Evolutionary conservation across 1,140 invertebrate species (phyloP).

Genomic region (Hermetia illucens): DNA sequence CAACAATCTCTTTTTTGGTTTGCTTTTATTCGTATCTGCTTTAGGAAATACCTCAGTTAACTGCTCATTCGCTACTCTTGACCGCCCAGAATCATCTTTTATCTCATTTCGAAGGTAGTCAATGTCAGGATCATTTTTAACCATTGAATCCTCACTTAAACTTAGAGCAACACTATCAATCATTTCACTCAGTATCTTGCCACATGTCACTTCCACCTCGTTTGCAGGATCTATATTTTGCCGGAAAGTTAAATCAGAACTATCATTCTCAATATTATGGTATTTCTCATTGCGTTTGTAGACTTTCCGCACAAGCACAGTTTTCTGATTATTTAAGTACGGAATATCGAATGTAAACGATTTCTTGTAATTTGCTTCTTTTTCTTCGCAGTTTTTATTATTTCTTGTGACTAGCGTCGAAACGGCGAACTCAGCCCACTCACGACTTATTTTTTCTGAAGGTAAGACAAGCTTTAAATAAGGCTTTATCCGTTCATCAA

Average conservation of each 20-base stretch:
- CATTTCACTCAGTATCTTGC: conserved; percentile 23
- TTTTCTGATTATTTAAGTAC: conserved; percentile 24
- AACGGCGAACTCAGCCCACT: conserved; percentile 29
- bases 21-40: too few species aligned
- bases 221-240: conserved; percentile 2
- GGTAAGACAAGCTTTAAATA: conserved; percentile 26
- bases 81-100: background rate
- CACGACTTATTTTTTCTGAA: conserved; percentile 22
- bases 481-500: conserved; percentile 24
- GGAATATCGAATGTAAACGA: conserved; percentile 26
- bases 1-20: too few species aligned
- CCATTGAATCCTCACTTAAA: conserved; percentile 25
- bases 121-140: conserved; percentile 12
- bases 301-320: conserved; percentile 22
- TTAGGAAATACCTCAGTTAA: too few species aligned
- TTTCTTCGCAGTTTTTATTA: conserved; percentile 8
- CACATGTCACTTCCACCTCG: conserved; percentile 10
- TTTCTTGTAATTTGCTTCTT: conserved; percentile 7
- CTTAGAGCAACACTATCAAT: conserved; percentile 29
- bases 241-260: conserved; percentile 7
- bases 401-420: conserved; percentile 14
- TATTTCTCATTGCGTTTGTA: conserved; percentile 23
- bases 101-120: background rate
- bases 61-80: too few species aligned
- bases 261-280: conserved; percentile 10